Conservation (phyloP, 1,140 invertebrate genomes). For the Samia ricini region DNA sequence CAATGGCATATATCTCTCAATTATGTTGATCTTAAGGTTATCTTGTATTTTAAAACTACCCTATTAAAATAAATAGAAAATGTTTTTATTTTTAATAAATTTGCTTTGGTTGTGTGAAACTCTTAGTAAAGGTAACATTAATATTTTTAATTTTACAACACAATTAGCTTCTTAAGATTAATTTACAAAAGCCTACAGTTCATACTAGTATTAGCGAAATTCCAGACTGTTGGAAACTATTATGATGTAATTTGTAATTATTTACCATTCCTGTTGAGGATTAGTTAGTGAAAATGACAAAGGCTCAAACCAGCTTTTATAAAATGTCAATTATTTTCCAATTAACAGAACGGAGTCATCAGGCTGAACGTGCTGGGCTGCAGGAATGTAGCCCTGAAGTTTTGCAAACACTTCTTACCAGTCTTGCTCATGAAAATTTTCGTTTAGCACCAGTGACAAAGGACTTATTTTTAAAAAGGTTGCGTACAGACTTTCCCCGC, state of each 20-base stretch:
- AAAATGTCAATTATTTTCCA: conserved; percentile 22
- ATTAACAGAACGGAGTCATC: conserved; percentile 79
- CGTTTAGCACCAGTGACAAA: conserved; percentile 84
- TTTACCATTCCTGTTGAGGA: neutral
- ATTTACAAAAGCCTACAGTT: too few relatives aligned
- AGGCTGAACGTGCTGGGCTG: conserved; percentile 86
- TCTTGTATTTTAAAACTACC: too few relatives aligned
- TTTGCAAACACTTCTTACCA: conserved; percentile 87
- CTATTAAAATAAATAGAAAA: too few relatives aligned
- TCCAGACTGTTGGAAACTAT: neutral
- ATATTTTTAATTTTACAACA: too few relatives aligned
- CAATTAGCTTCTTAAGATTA: too few relatives aligned
- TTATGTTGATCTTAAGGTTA: too few relatives aligned
- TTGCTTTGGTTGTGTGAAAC: too few relatives aligned
- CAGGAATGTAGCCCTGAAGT: conserved; percentile 93
- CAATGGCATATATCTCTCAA: too few relatives aligned
- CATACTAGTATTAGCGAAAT: neutral
- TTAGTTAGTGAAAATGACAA: neutral
- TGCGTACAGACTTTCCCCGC: conserved; percentile 91
- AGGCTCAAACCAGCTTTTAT: too few relatives aligned
- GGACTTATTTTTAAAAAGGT: conserved; percentile 87
- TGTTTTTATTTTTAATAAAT: too few relatives aligned
- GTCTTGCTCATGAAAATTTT: conserved; percentile 77
- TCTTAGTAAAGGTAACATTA: too few relatives aligned
- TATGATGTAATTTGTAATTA: neutral